These are phyloP conservation scores for Actinemys pallida DNA, from an alignment of 2,113 vertebrate species.

Conservation along the genomic window DNA sequence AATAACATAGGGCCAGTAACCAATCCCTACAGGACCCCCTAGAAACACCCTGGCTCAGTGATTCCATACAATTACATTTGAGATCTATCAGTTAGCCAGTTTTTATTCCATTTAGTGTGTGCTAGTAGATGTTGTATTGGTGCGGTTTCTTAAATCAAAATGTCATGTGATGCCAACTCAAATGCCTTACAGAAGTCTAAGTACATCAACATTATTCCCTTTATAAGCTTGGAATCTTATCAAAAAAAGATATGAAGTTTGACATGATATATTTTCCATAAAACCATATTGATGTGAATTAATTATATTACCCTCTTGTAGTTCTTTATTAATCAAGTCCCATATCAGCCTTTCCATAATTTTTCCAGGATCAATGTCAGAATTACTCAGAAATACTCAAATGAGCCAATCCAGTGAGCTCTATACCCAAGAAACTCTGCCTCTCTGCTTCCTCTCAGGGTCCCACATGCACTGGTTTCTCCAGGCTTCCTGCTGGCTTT, in stretches of 20 bases:
- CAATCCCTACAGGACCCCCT: neutral
- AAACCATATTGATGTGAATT: neutral
- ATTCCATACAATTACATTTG: neutral
- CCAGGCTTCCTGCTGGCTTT: neutral
- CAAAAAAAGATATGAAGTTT: neutral
- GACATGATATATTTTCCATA: neutral
- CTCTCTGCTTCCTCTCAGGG: neutral
- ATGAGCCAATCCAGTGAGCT: rapidly evolving
- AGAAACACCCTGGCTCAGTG: neutral
- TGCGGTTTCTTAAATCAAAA: neutral
- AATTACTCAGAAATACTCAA: neutral
- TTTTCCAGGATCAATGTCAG: rapidly evolving
- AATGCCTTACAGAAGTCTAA: neutral
- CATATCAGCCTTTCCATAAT: neutral
- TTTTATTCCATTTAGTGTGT: neutral
- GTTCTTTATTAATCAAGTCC: neutral
- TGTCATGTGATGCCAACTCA: neutral
- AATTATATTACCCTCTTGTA: neutral
- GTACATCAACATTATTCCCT: neutral
- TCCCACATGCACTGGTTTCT: neutral
- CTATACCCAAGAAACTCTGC: neutral
- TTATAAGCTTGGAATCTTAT: neutral
- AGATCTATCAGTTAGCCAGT: neutral
- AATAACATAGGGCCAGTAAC: neutral
- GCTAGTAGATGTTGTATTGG: neutral